Evolutionary conservation across 1,140 invertebrate species (phyloP), one percentile per base, ranked within the genome.

Genomic region (Mizuhopecten yessoensis): DNA sequence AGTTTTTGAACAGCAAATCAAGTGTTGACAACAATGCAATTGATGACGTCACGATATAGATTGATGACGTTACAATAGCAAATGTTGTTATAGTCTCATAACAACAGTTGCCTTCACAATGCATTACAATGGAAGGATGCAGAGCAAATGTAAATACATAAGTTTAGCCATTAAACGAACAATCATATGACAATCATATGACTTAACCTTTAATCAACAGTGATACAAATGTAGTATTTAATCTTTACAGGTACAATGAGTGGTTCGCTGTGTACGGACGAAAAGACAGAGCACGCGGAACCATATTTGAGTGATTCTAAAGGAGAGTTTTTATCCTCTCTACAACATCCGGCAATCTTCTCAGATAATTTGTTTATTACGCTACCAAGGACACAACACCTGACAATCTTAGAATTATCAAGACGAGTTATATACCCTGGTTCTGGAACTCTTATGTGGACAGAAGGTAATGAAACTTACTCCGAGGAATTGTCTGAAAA

Each of bases 381-480:
- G n/a, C 86, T 92, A 45, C 87, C 89, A 86, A 86, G 89, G 89
- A 90, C 29, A 34, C 23, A 75, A 86, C 36, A 42, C 20, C 17
- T 57, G 17, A 36, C 86, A 20, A 88, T 86, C 11, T 36, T 92
- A 42, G 34, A 88, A 13, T 39, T 92, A 34, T 33, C 87, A 42
- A 90, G 49, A 87, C 42, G 86, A 10, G 49, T 34, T 20, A 45
- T 90, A 7, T 87, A 89, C 42, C 86, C 90, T 29, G n/a, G 33
- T 13, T 75, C 49, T 3, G 86, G 91, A n/a, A 86, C 89, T 45
- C 29, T 90, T 9, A 89, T 92, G 33, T 94, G 92, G 89, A 88
- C 91, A 20, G 91, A 93, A 39, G 90, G 86, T 23, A 94, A 95
- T 88, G 89, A 91, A 75, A 95, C 94, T 7, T 90, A 92, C 17